phyloP scores from a whole-genome alignment of 1,140 invertebrate species.

The Ips nitidus region DNA sequence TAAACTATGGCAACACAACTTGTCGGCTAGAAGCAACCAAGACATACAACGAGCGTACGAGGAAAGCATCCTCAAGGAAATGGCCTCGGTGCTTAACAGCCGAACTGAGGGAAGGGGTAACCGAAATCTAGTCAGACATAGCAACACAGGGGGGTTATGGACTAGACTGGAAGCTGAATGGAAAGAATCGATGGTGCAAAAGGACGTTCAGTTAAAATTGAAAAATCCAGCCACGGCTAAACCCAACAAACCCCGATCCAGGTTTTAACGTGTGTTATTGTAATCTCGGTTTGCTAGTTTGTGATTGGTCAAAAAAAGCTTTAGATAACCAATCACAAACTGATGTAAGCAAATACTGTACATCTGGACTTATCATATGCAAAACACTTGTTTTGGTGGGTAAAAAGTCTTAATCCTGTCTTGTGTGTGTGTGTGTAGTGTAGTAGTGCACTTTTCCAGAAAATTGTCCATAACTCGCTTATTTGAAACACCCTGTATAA shows the following conservation, averaged over 20 bases:
- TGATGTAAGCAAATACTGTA: too few species aligned
- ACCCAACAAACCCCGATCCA: conserved; percentile 11
- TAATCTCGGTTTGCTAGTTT: too few species aligned
- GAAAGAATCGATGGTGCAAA: conserved; percentile 55
- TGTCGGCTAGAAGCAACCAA: conserved; percentile 78
- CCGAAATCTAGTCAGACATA: conserved; percentile 32
- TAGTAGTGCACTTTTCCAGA: too few species aligned
- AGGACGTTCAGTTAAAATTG: conserved; percentile 43
- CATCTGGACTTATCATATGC: too few species aligned
- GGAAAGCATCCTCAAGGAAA: conserved; percentile 70
- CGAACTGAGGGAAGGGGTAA: conserved; percentile 46
- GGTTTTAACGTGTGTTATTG: conserved; percentile 19
- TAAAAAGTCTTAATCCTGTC: too few species aligned
- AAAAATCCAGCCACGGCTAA: conserved; percentile 10
- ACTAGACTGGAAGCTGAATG: conserved; percentile 71
- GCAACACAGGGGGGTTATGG: conserved; percentile 65
- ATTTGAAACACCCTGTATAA: too few species aligned
- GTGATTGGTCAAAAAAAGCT: too few species aligned
- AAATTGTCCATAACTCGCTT: too few species aligned
- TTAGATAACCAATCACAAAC: too few species aligned
- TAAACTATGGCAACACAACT: conserved; percentile 69
- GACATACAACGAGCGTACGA: conserved; percentile 81
- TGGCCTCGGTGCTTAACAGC: conserved; percentile 62
- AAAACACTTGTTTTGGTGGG: too few species aligned
- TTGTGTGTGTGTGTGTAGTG: too few species aligned